A percentile compares a stretch with the other conserved stretches of the same genome.
Evolutionary conservation across 2,797 vertebrate species (phyloP).

Genomic region (Cyprinodon diabolis): DNA sequence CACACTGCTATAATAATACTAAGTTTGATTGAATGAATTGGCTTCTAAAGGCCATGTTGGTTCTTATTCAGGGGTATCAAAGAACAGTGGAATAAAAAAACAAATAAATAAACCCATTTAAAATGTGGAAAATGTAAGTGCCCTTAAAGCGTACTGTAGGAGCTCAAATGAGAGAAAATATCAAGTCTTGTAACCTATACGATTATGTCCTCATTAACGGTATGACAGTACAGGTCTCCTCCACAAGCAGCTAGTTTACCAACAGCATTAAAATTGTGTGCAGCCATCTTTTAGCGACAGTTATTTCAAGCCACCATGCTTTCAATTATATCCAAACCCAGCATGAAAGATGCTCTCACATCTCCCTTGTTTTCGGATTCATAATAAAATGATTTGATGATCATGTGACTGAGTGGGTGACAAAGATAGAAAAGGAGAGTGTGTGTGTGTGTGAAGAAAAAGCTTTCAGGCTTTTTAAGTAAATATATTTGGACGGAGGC

Average conservation of each 20-base stretch:
- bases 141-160: neutral
- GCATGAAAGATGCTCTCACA: conserved; percentile 54
- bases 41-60: neutral
- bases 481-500: conserved; percentile 26
- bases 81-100: neutral
- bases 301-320: conserved; percentile 53
- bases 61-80: neutral
- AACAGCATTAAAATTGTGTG: neutral
- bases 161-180: neutral
- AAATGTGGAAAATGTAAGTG: neutral
- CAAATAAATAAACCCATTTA: neutral
- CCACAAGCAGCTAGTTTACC: neutral
- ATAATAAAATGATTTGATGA: conserved; percentile 47
- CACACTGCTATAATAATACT: neutral
- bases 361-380: conserved; percentile 45
- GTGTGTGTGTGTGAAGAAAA: neutral
- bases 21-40: too few relatives aligned
- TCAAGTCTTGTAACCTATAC: neutral
- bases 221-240: neutral
- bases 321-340: conserved; percentile 51
- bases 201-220: neutral
- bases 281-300: conserved; percentile 35
- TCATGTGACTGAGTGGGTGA: conserved; percentile 58
- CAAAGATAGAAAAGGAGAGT: neutral
- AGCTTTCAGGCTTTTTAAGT: neutral